A percentile compares a stretch with the other conserved stretches of the same genome.
Evolutionary conservation across 1,140 invertebrate species (phyloP).

Genomic region (Drosophila sucinea): DNA sequence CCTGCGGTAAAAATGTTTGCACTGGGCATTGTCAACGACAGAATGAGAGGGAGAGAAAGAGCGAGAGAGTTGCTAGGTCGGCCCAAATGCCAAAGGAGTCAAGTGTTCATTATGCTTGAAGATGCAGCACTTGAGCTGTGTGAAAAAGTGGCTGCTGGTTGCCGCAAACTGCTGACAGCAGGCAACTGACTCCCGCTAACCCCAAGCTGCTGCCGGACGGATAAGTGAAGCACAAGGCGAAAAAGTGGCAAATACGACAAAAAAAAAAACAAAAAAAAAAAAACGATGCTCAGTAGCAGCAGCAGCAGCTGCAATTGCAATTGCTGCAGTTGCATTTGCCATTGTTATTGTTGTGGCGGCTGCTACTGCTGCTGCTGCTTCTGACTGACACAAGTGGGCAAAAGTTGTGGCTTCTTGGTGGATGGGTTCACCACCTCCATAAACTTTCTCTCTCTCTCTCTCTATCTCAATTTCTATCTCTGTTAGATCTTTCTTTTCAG

Average conservation of each 20-base stretch:
- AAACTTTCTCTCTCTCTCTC: background rate
- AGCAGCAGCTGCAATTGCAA: slow-evolving; percentile 31
- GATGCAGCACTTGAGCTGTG: slow-evolving; percentile 59
- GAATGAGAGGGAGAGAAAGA: slow-evolving; percentile 8
- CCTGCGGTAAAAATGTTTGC: slow-evolving; percentile 54
- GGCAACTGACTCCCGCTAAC: background rate
- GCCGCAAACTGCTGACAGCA: slow-evolving; percentile 28
- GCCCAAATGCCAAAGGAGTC: slow-evolving; percentile 67
- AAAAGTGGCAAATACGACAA: slow-evolving; percentile 46
- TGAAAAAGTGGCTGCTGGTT: slow-evolving; percentile 49
- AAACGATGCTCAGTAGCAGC: slow-evolving; percentile 25
- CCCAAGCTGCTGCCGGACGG: background rate
- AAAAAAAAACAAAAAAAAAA: background rate
- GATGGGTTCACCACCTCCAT: background rate
- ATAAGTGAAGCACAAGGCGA: slow-evolving; percentile 25
- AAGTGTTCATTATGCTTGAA: slow-evolving; percentile 70
- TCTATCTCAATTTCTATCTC: too few species aligned
- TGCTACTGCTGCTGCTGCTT: slow-evolving; percentile 11
- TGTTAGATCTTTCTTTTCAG: background rate
- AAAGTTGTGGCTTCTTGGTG: slow-evolving; percentile 22
- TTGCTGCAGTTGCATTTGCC: slow-evolving; percentile 22
- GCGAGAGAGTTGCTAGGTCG: slow-evolving; percentile 17
- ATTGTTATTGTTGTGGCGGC: slow-evolving; percentile 43
- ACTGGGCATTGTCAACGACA: slow-evolving; percentile 45
- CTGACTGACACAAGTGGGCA: slow-evolving; percentile 37